These are phyloP conservation scores for Myotis vivesi DNA, from an alignment of 2,797 vertebrate genomes.

Conservation along the genomic window DNA sequence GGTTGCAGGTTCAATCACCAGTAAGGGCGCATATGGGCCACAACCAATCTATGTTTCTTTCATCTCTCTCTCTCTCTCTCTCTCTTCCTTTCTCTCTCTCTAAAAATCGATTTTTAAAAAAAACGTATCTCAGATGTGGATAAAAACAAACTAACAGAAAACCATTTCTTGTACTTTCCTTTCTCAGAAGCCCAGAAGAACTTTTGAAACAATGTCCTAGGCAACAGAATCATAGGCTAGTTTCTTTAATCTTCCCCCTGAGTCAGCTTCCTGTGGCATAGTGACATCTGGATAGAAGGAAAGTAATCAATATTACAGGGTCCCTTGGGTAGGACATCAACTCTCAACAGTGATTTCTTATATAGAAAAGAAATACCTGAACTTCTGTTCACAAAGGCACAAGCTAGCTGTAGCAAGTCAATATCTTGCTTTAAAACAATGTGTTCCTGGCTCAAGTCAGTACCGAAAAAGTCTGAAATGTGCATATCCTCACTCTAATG, in stretches of 20 bases:
- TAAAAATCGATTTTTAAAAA: neutral
- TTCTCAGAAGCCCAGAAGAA: neutral
- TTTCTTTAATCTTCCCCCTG: neutral
- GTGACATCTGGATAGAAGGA: neutral
- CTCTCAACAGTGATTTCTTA: slow-evolving; percentile 9
- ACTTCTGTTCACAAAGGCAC: neutral
- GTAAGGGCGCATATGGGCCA: neutral
- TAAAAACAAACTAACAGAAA: neutral
- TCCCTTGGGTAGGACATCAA: neutral
- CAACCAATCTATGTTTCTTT: neutral
- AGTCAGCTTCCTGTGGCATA: neutral
- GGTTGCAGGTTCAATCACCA: neutral
- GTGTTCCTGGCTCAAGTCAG: neutral
- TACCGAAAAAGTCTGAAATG: neutral
- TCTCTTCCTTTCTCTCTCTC: no score
- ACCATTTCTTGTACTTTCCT: neutral
- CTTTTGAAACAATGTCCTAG: neutral
- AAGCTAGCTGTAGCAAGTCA: neutral
- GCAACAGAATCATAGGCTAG: neutral
- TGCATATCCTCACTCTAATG: neutral
- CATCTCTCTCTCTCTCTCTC: neutral
- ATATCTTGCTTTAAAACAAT: neutral
- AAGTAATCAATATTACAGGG: slow-evolving; percentile 17
- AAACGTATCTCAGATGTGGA: neutral
- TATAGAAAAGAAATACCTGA: neutral